Evolutionary conservation across 2,113 vertebrate genomes (phyloP).

Genomic region (Mellivora capensis): DNA sequence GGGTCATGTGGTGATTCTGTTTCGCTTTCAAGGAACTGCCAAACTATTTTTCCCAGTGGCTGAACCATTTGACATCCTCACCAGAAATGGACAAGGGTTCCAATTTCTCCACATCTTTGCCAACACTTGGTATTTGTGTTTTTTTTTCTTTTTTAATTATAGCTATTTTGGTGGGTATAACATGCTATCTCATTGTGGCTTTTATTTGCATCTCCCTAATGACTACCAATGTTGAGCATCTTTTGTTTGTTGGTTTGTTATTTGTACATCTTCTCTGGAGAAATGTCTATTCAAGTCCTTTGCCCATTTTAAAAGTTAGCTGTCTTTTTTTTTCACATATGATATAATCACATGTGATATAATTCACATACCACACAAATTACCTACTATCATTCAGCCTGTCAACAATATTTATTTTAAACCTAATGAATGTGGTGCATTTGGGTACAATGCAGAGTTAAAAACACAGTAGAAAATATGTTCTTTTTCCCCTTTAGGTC

Average conservation of each 20-base stretch:
- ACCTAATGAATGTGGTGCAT: neutral
- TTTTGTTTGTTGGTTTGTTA: neutral
- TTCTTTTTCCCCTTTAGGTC: neutral
- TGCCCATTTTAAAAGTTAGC: neutral
- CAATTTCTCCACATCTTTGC: neutral
- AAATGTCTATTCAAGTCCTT: neutral
- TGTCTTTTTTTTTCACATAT: neutral
- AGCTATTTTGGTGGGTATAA: neutral
- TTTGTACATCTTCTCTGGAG: neutral
- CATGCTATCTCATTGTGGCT: neutral
- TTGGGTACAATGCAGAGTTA: neutral
- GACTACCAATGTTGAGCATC: neutral
- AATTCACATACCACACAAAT: too few species aligned
- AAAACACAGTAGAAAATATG: neutral
- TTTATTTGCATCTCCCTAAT: neutral
- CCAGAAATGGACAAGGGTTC: neutral
- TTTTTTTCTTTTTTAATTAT: neutral
- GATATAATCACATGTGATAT: too few species aligned
- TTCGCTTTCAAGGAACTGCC: neutral
- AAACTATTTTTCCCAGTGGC: neutral
- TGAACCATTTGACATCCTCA: neutral
- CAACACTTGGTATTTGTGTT: neutral
- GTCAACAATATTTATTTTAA: constrained; percentile 4
- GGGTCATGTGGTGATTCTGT: neutral
- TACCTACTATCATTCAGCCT: constrained; percentile 55